phyloP scores from a whole-genome alignment of 2,797 vertebrate species.

The Prunella strophiata region DNA sequence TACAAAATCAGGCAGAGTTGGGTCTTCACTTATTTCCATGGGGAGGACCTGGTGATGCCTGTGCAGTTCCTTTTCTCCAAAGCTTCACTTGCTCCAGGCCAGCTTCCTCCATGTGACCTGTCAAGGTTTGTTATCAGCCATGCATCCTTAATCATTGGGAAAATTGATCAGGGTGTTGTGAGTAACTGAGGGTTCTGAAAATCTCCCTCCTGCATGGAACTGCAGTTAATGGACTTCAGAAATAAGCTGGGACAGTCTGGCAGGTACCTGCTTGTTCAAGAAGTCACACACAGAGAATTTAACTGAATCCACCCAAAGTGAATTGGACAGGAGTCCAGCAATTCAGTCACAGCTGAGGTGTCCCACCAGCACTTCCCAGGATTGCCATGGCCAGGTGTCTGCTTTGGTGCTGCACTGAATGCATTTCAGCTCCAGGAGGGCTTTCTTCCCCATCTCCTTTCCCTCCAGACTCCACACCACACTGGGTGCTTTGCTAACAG shows the following conservation, averaged over 20 bases:
- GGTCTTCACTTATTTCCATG: background rate
- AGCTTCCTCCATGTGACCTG: background rate
- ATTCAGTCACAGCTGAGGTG: background rate
- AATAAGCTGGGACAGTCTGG: background rate
- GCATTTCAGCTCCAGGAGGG: background rate
- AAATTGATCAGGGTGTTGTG: background rate
- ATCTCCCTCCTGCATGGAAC: background rate
- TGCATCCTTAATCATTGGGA: background rate
- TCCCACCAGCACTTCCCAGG: background rate
- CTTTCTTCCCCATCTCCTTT: background rate
- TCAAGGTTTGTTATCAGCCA: background rate
- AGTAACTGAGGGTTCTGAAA: background rate
- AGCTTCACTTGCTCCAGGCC: background rate
- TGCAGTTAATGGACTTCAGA: background rate
- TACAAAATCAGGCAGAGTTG: background rate
- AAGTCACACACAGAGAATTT: background rate
- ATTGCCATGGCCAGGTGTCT: rapidly evolving
- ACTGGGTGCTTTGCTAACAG: background rate
- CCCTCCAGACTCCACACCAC: background rate
- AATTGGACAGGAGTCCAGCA: background rate
- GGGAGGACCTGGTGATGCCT: background rate
- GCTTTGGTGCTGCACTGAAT: background rate
- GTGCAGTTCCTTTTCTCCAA: background rate
- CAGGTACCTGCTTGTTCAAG: background rate
- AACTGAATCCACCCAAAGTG: background rate